Percentiles rank a stretch among this genome's conserved stretches.
These are phyloP conservation scores for Pogona vitticeps DNA, from an alignment of 2,113 vertebrate species.

Conservation along the genomic window DNA sequence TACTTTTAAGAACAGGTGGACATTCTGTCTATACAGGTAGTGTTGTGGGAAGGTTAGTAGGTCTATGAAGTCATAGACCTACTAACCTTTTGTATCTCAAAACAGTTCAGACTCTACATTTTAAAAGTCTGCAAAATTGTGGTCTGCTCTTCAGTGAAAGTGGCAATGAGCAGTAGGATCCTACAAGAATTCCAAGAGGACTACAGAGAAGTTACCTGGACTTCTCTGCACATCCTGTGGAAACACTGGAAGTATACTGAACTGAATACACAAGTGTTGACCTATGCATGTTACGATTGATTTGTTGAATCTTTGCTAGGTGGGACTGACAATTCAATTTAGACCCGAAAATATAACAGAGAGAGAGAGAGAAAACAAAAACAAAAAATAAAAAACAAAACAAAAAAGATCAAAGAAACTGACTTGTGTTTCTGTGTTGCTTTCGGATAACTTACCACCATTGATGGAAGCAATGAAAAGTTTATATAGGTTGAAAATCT, in stretches of 20 bases:
- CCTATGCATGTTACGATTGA: too few species aligned
- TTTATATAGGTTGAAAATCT: neutral
- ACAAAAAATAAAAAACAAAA: too few species aligned
- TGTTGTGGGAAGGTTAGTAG: neutral
- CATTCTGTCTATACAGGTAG: neutral
- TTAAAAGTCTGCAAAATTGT: neutral
- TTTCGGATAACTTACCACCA: neutral
- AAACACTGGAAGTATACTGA: neutral
- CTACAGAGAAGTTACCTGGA: neutral
- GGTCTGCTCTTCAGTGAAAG: neutral
- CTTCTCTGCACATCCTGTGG: neutral
- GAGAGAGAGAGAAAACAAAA: too few species aligned
- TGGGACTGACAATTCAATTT: neutral
- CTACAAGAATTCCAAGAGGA: neutral
- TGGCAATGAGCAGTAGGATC: neutral
- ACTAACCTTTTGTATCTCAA: neutral
- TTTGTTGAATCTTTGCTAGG: too few species aligned
- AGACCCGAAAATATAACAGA: too few species aligned
- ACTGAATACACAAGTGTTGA: neutral
- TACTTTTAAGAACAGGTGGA: neutral
- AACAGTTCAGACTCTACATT: neutral
- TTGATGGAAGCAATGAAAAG: neutral
- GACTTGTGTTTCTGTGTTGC: neutral
- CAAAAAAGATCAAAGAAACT: neutral
- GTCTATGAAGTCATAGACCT: too few species aligned